Evolutionary conservation across 2,888 invertebrate genomes (phyloP), one percentile per base, ranked within the genome.

Genomic region (Camponotus fellah): DNA sequence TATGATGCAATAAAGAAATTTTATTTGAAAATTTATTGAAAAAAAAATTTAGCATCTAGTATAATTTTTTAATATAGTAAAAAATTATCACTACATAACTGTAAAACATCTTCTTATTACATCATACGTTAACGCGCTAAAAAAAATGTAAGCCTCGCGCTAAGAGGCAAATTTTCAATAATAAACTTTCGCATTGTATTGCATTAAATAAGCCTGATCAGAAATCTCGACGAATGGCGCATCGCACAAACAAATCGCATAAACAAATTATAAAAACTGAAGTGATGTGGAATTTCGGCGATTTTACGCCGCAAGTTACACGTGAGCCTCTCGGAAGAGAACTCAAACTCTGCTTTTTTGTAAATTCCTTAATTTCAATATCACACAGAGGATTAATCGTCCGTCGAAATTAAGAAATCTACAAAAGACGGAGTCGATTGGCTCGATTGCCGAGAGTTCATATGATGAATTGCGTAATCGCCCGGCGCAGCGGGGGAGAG

Each of bases 401-500:
- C 3, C 17, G 14, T 5, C 2, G n/a, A 49, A 49, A 49, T 49
- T n/a, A 49, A n/a, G 2, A 49, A 49, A n/a, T 49, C 5, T 17
- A n/a, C 6, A 49, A 53, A 53, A n/a, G n/a, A 6, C 17, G 5
- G 8, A 53, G n/a, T 53, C 8, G n/a, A 53, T 53, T 53, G n/a
- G 8, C 6, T 49, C 17, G 17, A 49, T 5, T 53, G 8, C 8
- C n/a, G 8, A 53, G 49, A 53, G 17, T n/a, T 53, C 17, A 17
- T 53, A 84, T 66, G 84, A 84, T 69, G 81, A 90, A 86, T 89
- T 88, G 87, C 88, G 83, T 90, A 88, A 90, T 90, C 80, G 26
- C 85, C 68, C 68, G 79, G 62, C 34, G 68, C 37, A 26, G 14
- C 14, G 66, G 8, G 58, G 26, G 53, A 68, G 37, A 49, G n/a